Evolutionary conservation across 2,797 vertebrate genomes (phyloP), one percentile per base, ranked within the genome.

Genomic region (Lepidocolaptes lacrymiger): DNA sequence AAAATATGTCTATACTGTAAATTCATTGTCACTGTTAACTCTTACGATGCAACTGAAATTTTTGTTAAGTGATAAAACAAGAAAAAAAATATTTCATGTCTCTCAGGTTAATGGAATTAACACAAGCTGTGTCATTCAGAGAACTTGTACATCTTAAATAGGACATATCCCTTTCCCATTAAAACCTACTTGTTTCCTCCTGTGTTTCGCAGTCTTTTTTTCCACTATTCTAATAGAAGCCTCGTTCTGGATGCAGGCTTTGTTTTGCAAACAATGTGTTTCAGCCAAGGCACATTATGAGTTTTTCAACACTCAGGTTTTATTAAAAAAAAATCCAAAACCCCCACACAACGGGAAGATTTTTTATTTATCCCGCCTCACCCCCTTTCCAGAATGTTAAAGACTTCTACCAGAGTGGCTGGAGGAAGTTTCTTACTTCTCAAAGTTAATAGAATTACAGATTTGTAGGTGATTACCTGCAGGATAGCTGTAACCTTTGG

Each of bases 1-100:
- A 56, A 86, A 85, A 81, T 30, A 59, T 37, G 2, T 69, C 49
- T 85, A 17, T 80, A 75, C 63, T 91, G 93, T 54, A 95, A 96
- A 87, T 85, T 87, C 86, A 89, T 44, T 93, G 67, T 89, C 69
- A 86, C 64, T 92, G 74, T 91, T 90, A 90, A 90, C 55, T 52
- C 30, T 84, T 92, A 71, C 1, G 26, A 77, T 96, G 66, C 89
- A 91, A 66, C 48, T 62, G 69, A 79, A 94, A 36, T 82, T 96
- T 89, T 63, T 49, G 10, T 62, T 81, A 34, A 55, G 13, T 24
- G 71, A 15, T 14, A 73, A 20, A 75, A 67, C 12, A 14, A 74
- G 48, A 41, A 91, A 85, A 87, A 66, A 66, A 20, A 6, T 79
- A 81, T 41, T 85, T 86, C 14, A 12, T 20, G 17, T 90, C 67